Evolutionary conservation across 1,140 invertebrate genomes (phyloP), one percentile per base, ranked within the genome.

Genomic region (Nomia melanderi): DNA sequence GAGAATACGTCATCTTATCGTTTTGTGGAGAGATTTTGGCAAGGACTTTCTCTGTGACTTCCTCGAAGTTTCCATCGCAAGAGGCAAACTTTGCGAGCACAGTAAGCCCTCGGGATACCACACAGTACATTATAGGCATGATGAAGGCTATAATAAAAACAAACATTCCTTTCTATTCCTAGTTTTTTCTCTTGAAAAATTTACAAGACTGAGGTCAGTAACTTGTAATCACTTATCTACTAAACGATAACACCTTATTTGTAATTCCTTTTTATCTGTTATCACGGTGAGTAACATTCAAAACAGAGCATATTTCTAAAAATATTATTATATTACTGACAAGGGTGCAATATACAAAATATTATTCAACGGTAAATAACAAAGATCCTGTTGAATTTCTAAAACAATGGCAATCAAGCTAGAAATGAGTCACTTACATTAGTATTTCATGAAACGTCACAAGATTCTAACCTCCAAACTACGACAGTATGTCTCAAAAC

Each of bases 31-130:
- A 94, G 87, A 98, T 98, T 92, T 96, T 97, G 0, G 94, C 93
- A 56, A 98, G 93, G 78, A 98, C 97, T 90, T 98, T 96, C 90
- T 98, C 97, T 11, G 97, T 97, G 11, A 99, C 97, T 93, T 98
- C 97, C 0, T 96, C 95, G 91, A 98, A 98, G 92, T 99, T 98
- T 12, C 98, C 98, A 77, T 96, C 94, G 92, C 97, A 98, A 12
- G 96, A 95, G 5, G 98, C 97, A 95, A 97, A 96, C 91, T 98
- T 97, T 3, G 97, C 96, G 6, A 99, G 93, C 41, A 98, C 95
- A 0, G 96, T 96, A n/a, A 94, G 95, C n/a, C 97, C 97, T 82
- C 97, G 93, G 20, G 97, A 94, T 80, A 98, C 95, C 23, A 98
- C 96, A 89, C 96, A 96, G 88, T 97, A 98, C 74, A 98, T 92